These are phyloP conservation scores for Indicator indicator DNA, from an alignment of 2,113 vertebrate genomes.

Conservation along the genomic window DNA sequence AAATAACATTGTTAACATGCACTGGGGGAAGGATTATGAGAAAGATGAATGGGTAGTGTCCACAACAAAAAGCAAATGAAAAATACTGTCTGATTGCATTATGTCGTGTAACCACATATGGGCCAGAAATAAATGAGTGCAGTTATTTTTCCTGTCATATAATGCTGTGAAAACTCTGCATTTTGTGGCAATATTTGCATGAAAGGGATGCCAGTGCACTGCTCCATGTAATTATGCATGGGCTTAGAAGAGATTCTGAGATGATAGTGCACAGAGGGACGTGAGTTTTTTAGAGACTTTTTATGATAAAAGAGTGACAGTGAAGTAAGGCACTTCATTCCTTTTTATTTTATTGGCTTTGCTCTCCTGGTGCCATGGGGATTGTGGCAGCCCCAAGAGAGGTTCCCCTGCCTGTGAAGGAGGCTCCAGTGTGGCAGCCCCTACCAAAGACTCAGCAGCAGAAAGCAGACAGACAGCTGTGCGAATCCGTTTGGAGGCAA, in stretches of 20 bases:
- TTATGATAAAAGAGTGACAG: neutral
- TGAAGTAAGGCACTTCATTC: neutral
- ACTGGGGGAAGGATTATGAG: neutral
- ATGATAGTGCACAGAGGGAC: neutral
- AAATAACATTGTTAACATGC: neutral
- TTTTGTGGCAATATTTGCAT: neutral
- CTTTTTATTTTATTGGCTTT: neutral
- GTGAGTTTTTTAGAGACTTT: neutral
- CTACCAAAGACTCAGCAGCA: neutral
- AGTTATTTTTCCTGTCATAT: neutral
- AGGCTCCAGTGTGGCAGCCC: neutral
- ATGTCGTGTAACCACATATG: neutral
- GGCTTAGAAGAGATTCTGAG: slow-evolving; percentile 22
- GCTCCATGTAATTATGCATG: slow-evolving; percentile 14
- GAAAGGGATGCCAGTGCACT: neutral
- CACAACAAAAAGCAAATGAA: slow-evolving; percentile 22
- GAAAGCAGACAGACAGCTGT: neutral
- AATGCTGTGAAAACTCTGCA: neutral
- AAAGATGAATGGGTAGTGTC: slow-evolving; percentile 27
- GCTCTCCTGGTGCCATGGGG: rapidly evolving
- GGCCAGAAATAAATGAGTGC: slow-evolving; percentile 3
- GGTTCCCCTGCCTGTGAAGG: neutral
- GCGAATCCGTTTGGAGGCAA: neutral
- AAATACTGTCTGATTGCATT: slow-evolving; percentile 16
- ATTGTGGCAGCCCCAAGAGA: neutral